Base-by-base conservation (phyloP, 2,888 invertebrate species). In the Synanthedon andrenaeformis region DNA sequence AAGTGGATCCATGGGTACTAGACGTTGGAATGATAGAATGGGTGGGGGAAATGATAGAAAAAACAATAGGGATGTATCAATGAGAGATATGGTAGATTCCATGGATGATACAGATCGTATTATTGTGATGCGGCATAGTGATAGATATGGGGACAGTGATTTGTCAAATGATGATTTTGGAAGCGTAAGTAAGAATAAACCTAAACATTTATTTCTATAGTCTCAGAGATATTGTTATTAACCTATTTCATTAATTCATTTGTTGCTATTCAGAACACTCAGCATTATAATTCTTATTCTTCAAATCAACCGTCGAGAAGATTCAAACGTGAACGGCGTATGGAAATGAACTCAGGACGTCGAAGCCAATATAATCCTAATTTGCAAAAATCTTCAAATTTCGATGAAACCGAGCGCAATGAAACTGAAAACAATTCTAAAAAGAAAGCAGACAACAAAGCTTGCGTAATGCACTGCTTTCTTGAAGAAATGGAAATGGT, bases 401-500 rank as follows among this genome's bases (percentile, higher is more conserved):
- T 69, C 23, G 72, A 76, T 14, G 71, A 75, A 2, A 62, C 59
- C 4, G 73, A 75, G 0, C 72, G 74, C 2, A 79, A 74, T 53
- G 69, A 66, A 2, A 73, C 63, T 52, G 71, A 72, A 5, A 79
- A 70, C 13, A 76, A 72, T 55, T 66, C 70, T 3, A 79, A 60
- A 52, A 73, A 65, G 51, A 73, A 73, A 11, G 59, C 57, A 10
- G 68, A 73, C 4, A 71, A 66, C 4, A 83, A 79, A 56, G 77
- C 82, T 55, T 93, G 93, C 63, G 85, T 91, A 1, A 72, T 91
- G 19, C 92, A 93, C 58, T 94, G 94, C 66, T 91, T 94, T 66
- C 89, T 93, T 67, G 89, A 91, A 56, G 90, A 91, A 70, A 71
- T 93, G 58, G 90, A 91, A 65, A 89, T 92, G 91, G 93, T 92